A percentile compares a stretch with the other conserved stretches of the same genome.
Evolutionary conservation across 2,888 invertebrate genomes (phyloP).

Genomic region (Cephus nigrinus): DNA sequence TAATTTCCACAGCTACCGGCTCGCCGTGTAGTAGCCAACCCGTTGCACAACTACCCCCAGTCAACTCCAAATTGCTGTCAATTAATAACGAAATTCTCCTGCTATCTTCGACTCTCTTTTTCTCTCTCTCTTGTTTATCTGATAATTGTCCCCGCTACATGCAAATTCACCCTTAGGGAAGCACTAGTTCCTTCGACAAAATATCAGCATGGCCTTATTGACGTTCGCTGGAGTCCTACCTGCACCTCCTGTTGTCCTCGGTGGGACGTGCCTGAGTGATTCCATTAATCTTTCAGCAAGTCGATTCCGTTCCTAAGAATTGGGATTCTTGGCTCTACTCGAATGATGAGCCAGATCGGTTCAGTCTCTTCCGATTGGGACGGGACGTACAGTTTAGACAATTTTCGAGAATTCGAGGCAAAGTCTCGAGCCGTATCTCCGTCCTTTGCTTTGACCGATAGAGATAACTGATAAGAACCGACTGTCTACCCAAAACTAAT

Average conservation of each 20-base stretch:
- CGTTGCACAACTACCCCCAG: background rate
- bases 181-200: background rate
- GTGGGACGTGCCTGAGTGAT: background rate
- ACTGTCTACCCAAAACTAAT: background rate
- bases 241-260: background rate
- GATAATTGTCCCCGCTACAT: background rate
- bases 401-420: too few relatives aligned
- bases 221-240: background rate
- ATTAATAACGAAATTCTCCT: constrained; percentile 3
- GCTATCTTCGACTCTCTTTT: background rate
- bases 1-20: constrained; percentile 4
- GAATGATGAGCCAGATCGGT: background rate
- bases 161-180: background rate
- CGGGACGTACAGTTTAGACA: background rate
- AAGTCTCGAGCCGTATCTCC: background rate
- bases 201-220: background rate
- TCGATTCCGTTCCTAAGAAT: background rate
- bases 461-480: background rate
- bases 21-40: background rate
- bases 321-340: background rate
- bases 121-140: background rate
- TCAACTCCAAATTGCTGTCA: background rate
- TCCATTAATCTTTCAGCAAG: background rate
- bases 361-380: background rate
- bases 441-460: background rate